A percentile compares a stretch with the other conserved stretches of the same genome.
phyloP scores from a whole-genome alignment of 2,888 invertebrate genomes.

The Pollenia angustigena region DNA sequence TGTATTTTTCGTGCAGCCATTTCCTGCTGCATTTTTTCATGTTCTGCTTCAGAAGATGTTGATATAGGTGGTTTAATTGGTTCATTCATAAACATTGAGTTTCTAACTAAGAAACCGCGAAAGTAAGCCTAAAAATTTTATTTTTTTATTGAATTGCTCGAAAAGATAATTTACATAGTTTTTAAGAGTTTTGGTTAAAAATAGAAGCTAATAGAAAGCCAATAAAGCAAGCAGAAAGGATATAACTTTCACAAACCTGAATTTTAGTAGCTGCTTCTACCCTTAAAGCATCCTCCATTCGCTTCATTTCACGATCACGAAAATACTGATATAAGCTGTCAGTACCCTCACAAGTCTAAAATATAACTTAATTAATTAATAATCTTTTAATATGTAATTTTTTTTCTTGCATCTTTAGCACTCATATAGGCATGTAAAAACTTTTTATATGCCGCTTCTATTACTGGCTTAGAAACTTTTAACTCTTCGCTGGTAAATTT shows the following conservation, averaged over 20 bases:
- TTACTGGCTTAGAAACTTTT: constrained; percentile 78
- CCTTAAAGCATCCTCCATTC: constrained; percentile 74
- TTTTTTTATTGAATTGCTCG: too few relatives aligned
- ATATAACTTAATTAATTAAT: neutral
- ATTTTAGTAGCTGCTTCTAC: constrained; percentile 78
- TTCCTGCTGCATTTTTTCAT: constrained; percentile 21
- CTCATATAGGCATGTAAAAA: constrained; percentile 81
- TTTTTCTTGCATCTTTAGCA: constrained; percentile 76
- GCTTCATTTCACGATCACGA: constrained; percentile 78
- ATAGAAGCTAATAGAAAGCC: too few relatives aligned
- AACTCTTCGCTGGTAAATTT: constrained; percentile 80
- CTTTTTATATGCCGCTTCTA: constrained; percentile 81
- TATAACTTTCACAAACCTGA: constrained; percentile 74
- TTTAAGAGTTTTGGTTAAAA: too few relatives aligned
- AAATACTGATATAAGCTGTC: constrained; percentile 81
- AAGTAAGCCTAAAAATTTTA: constrained; percentile 62
- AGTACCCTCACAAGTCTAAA: constrained; percentile 78
- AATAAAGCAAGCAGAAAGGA: neutral
- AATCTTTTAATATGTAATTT: neutral
- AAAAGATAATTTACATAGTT: too few relatives aligned
- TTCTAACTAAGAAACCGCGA: constrained; percentile 70
- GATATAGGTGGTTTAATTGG: neutral
- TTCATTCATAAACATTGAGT: constrained; percentile 40
- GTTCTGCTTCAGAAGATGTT: neutral
- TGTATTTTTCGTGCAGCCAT: constrained; percentile 72